These are phyloP conservation scores for Chromis chromis DNA, from an alignment of 2,797 vertebrate species.

Conservation along the genomic window DNA sequence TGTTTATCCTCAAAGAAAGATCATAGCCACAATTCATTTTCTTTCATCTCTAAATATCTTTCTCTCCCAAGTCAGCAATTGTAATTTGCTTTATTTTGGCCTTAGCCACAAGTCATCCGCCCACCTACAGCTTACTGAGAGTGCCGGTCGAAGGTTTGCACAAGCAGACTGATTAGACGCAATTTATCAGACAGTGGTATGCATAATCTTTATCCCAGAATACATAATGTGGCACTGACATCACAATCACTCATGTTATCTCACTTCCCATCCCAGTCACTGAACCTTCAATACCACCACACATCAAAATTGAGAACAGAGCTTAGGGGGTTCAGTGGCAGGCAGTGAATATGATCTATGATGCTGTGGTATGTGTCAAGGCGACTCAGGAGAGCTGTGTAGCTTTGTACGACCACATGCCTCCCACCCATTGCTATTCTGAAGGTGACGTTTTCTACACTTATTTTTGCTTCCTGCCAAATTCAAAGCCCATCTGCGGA, in stretches of 20 bases:
- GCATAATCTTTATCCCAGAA: slow-evolving; percentile 51
- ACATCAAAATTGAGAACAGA: slow-evolving; percentile 49
- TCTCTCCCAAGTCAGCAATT: neutral
- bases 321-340: slow-evolving; percentile 31
- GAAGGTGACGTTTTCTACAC: slow-evolving; percentile 66
- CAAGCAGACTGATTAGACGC: slow-evolving; percentile 9
- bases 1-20: neutral
- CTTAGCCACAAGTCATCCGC: slow-evolving; percentile 16
- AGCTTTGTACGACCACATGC: slow-evolving; percentile 30
- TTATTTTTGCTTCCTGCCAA: slow-evolving; percentile 60
- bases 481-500: slow-evolving; percentile 69
- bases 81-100: slow-evolving; percentile 12
- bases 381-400: slow-evolving; percentile 32
- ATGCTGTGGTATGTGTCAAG: slow-evolving; percentile 41
- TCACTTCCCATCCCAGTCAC: slow-evolving; percentile 32
- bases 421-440: slow-evolving; percentile 24
- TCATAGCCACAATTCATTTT: neutral
- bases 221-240: slow-evolving; percentile 40
- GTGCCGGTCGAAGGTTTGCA: slow-evolving; percentile 4
- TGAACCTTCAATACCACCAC: slow-evolving; percentile 48
- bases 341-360: slow-evolving; percentile 56
- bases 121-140: slow-evolving; percentile 26
- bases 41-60: slow-evolving; percentile 8
- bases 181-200: slow-evolving; percentile 34
- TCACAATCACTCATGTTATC: slow-evolving; percentile 50